Evolutionary conservation across 2,113 vertebrate species (phyloP).

Genomic region (Alligator sinensis): DNA sequence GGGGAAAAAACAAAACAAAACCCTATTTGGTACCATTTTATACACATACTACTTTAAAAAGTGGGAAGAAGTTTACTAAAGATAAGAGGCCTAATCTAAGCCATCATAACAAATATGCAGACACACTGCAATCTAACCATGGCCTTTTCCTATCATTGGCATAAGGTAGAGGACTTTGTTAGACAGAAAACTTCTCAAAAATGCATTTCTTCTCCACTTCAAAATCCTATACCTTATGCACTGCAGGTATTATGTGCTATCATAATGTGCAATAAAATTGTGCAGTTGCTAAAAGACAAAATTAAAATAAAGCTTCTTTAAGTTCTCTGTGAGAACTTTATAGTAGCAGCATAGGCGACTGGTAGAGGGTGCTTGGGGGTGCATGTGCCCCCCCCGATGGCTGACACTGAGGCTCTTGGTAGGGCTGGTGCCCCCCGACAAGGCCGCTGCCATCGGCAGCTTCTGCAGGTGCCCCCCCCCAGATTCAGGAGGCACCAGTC

Average conservation of each 20-base stretch:
- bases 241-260: neutral
- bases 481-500: too few species aligned
- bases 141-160: too few species aligned
- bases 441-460: too few species aligned
- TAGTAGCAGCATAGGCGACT: too few species aligned
- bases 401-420: too few species aligned
- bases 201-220: neutral
- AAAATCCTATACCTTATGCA: neutral
- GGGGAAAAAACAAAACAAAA: neutral
- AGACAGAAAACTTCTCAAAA: neutral
- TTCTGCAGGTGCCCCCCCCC: too few species aligned
- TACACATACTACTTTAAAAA: neutral
- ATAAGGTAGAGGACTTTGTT: neutral
- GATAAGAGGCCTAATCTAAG: neutral
- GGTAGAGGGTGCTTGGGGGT: too few species aligned
- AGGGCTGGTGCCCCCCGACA: too few species aligned
- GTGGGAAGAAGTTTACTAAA: neutral
- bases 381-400: too few species aligned
- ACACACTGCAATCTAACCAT: neutral
- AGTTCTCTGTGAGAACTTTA: neutral
- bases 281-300: neutral
- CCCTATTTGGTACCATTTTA: slow-evolving; percentile 8
- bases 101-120: neutral
- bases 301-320: neutral
- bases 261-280: neutral